phyloP scores from a whole-genome alignment of 1,140 invertebrate genomes.

The Drosophila asahinai region DNA sequence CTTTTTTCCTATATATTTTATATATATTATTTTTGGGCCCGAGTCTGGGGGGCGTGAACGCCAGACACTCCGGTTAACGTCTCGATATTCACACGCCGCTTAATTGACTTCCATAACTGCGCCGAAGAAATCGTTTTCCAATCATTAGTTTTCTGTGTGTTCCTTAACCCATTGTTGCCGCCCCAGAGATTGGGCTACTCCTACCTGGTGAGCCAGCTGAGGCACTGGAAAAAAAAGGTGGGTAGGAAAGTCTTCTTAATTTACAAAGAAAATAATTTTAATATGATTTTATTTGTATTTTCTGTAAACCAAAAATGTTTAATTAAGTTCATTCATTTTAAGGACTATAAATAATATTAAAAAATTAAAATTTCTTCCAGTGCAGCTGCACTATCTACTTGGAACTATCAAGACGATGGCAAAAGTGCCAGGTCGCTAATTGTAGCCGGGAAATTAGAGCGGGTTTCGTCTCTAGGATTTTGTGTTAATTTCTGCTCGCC shows the following conservation, averaged over 20 bases:
- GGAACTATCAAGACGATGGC: conserved; percentile 73
- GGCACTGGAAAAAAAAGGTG: not conserved
- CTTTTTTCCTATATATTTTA: not conserved
- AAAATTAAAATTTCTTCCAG: not conserved
- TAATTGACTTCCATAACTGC: conserved; percentile 70
- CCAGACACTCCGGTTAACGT: conserved; percentile 45
- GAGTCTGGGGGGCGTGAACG: conserved; percentile 49
- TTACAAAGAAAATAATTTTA: not conserved
- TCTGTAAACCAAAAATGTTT: not conserved
- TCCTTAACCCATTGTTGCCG: conserved; percentile 22
- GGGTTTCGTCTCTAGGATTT: conserved; percentile 38
- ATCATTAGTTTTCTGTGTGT: conserved; percentile 59
- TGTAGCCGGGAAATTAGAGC: conserved; percentile 56
- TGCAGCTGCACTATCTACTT: conserved; percentile 28
- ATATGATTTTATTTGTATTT: not conserved
- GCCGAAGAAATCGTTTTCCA: conserved; percentile 60
- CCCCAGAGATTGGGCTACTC: conserved; percentile 23
- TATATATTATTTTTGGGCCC: conserved; percentile 8
- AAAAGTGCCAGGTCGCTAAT: conserved; percentile 78
- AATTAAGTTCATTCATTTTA: too few species aligned
- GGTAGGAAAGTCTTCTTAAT: too few species aligned
- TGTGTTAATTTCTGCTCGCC: conserved; percentile 42
- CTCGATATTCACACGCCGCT: conserved; percentile 73
- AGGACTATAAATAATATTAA: too few species aligned
- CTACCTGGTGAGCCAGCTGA: not conserved